phyloP scores from a whole-genome alignment of 2,113 vertebrate species.

The Phasianus colchicus region DNA sequence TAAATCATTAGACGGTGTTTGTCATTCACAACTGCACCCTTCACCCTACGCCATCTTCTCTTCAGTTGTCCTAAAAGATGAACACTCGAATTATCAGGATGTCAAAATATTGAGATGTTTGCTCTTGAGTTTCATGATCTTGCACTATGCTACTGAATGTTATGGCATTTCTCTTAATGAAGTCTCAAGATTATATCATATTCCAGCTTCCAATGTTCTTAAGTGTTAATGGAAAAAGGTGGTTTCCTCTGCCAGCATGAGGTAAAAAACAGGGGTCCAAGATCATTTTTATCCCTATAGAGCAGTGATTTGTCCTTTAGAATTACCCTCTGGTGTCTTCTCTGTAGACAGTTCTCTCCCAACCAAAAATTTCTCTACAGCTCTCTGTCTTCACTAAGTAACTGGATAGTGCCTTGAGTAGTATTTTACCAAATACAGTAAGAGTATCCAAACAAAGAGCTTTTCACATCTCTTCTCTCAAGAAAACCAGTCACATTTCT shows the following conservation, averaged over 20 bases:
- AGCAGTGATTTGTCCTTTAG: background rate
- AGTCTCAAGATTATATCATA: background rate
- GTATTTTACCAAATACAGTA: background rate
- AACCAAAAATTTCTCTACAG: background rate
- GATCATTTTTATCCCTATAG: rapidly evolving
- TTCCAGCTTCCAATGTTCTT: background rate
- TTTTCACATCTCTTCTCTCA: background rate
- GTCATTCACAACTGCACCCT: background rate
- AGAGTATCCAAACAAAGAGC: background rate
- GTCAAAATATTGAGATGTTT: background rate
- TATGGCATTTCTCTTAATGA: background rate
- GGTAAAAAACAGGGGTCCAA: background rate
- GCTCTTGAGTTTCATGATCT: background rate
- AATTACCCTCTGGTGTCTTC: rapidly evolving
- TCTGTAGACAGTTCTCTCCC: background rate
- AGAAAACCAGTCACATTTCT: background rate
- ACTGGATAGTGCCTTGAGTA: background rate
- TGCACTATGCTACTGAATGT: background rate
- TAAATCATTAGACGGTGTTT: background rate
- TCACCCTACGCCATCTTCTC: background rate
- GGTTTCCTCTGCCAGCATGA: background rate
- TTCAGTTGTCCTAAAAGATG: background rate
- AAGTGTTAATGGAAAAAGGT: background rate
- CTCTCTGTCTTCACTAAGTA: background rate
- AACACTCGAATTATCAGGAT: background rate